Percentiles rank a stretch among this genome's conserved stretches.
Conservation (phyloP, 2,888 invertebrate species). For the Drepana falcataria region DNA sequence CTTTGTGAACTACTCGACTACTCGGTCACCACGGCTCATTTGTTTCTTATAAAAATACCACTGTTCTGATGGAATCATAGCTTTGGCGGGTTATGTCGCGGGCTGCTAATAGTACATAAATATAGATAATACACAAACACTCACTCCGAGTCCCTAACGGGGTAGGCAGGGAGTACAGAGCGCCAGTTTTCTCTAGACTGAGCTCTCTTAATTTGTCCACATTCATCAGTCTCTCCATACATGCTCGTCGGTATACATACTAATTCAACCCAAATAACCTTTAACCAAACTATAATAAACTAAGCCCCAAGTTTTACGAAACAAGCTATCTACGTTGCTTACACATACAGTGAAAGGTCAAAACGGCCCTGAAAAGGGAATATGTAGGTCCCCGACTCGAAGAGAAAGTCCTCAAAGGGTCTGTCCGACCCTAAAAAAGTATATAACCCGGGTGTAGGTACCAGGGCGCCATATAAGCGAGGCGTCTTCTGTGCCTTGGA, state of each 20-base stretch:
- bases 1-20: too few species aligned
- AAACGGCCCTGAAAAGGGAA: slow-evolving; percentile 61
- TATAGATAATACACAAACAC: too few species aligned
- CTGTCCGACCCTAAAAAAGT: slow-evolving; percentile 74
- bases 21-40: too few species aligned
- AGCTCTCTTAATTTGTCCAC: too few species aligned
- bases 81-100: too few species aligned
- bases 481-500: slow-evolving; percentile 26
- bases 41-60: too few species aligned
- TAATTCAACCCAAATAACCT: slow-evolving; percentile 6
- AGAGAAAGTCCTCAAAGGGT: slow-evolving; percentile 62
- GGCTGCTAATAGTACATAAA: too few species aligned
- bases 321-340: slow-evolving; percentile 46
- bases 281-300: slow-evolving; percentile 27
- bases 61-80: too few species aligned
- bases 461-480: slow-evolving; percentile 66
- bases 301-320: slow-evolving; percentile 55
- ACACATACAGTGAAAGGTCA: slow-evolving; percentile 55
- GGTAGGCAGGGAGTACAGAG: too few species aligned
- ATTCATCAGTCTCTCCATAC: too few species aligned
- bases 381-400: slow-evolving; percentile 68
- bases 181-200: too few species aligned
- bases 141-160: too few species aligned
- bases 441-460: slow-evolving; percentile 68
- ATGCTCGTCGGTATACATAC: not conserved